These are phyloP conservation scores for Artibeus jamaicensis DNA, from an alignment of 2,797 vertebrate species.

Conservation along the genomic window DNA sequence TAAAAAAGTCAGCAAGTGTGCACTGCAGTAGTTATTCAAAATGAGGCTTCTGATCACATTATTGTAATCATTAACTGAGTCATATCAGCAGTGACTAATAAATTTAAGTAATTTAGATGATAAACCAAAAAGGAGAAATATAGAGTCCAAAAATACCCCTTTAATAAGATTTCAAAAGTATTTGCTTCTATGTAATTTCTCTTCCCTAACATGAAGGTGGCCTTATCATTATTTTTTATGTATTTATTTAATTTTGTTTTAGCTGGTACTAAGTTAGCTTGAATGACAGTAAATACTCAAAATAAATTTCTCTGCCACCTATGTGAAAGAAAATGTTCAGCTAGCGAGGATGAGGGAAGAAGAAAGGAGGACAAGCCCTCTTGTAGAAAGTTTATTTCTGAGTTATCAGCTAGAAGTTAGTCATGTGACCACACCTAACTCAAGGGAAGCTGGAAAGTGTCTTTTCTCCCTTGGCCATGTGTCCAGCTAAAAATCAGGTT, in stretches of 20 bases:
- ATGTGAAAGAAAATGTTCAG: neutral
- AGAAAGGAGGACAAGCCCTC: neutral
- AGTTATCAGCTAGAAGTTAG: neutral
- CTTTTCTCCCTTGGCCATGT: neutral
- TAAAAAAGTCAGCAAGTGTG: neutral
- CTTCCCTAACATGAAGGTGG: neutral
- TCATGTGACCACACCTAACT: neutral
- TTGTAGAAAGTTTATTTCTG: neutral
- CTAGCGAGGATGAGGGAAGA: neutral
- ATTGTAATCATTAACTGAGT: neutral
- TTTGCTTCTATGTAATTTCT: neutral
- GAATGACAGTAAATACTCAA: neutral
- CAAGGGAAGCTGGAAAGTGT: neutral
- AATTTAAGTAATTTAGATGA: neutral
- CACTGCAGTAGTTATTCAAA: neutral
- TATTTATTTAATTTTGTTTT: constrained; percentile 18
- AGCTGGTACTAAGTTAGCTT: neutral
- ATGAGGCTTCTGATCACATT: neutral
- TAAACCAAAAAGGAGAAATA: neutral
- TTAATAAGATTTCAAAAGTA: neutral
- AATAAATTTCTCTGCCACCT: neutral
- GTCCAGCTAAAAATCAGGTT: neutral
- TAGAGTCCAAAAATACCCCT: neutral
- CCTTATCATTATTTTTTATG: neutral
- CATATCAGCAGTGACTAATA: neutral